Evolutionary conservation across 2,113 vertebrate species (phyloP), one percentile per base, ranked within the genome.

Genomic region (Agelaius tricolor): DNA sequence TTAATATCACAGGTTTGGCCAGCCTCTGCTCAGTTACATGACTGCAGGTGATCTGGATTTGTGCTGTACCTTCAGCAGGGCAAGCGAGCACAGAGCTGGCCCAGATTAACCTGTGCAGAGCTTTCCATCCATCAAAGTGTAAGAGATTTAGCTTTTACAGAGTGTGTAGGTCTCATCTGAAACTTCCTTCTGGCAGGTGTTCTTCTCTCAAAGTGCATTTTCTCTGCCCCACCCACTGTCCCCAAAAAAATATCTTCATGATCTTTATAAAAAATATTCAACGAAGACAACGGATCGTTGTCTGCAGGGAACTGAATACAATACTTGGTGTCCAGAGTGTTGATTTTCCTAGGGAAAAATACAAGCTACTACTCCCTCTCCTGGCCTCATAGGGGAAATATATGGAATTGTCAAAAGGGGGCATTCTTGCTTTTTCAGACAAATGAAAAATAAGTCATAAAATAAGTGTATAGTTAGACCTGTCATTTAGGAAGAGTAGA

Each of bases 381-480:
- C 93, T 95, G 89, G 92, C 81, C 80, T 96, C 77, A 49, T 22
- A 89, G 30, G 90, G 95, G 77, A 97, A 97, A 93, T 97, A 96
- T 87, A 77, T 71, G 61, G 63, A 97, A 62, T 89, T 87, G 97
- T 98, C 98, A 98, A 97, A 97, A 98, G 97, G 95, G 97, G 97
- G 97, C 97, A 97, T 97, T 97, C 96, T 98, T 98, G 98, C 96
- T 97, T 98, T 97, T 98, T 96, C 89, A 96, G 92, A 97, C 43
- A 77, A 84, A 77, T 75, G 86, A 87, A 94, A 87, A 72, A 23
- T 76, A 82, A 86, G 51, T 73, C 43, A 17, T 92, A 74, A 86
- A 93, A 35, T 55, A 89, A 82, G 46, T 77, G 54, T 78, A 15
- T 28, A 35, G 69, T 80, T 79, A 76, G 84, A 68, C 37, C 68